These are phyloP conservation scores for Stegana nigrithorax DNA, from an alignment of 2,888 invertebrate genomes.

Conservation along the genomic window DNA sequence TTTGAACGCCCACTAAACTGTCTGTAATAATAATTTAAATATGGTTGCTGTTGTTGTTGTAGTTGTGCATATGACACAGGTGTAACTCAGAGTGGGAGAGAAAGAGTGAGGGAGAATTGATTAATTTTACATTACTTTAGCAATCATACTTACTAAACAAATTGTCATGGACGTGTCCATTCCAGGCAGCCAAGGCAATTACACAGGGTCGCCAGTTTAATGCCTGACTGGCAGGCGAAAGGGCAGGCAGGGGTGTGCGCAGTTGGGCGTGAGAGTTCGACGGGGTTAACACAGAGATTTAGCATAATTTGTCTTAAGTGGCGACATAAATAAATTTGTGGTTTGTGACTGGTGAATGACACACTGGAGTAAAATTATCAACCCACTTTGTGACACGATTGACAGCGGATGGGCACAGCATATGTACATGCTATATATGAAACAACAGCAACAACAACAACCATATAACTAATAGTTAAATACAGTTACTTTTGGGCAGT, in stretches of 20 bases:
- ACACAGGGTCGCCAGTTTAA: not conserved
- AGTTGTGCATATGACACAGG: no score
- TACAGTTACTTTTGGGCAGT: not conserved
- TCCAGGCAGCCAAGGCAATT: not conserved
- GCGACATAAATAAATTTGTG: not conserved
- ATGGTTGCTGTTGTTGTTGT: no score
- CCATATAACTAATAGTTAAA: no score
- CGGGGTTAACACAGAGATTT: slow-evolving; percentile 31
- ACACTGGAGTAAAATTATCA: not conserved
- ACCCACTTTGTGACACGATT: not conserved
- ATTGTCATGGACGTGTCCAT: not conserved
- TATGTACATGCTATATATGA: no score
- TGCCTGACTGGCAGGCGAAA: no score
- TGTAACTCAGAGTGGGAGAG: no score
- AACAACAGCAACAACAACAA: not conserved
- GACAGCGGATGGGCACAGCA: no score
- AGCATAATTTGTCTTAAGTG: slow-evolving; percentile 11
- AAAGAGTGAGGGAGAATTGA: no score
- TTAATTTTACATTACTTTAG: no score
- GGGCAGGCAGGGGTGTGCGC: not conserved
- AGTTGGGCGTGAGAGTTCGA: slow-evolving; percentile 29
- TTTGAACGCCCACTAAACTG: slow-evolving; percentile 28
- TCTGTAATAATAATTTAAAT: no score
- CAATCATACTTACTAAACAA: no score
- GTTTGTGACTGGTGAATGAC: not conserved